A percentile compares a stretch with the other conserved stretches of the same genome.
Conservation (phyloP, 2,113 vertebrate species). For the Phalacrocorax pelagicus region DNA sequence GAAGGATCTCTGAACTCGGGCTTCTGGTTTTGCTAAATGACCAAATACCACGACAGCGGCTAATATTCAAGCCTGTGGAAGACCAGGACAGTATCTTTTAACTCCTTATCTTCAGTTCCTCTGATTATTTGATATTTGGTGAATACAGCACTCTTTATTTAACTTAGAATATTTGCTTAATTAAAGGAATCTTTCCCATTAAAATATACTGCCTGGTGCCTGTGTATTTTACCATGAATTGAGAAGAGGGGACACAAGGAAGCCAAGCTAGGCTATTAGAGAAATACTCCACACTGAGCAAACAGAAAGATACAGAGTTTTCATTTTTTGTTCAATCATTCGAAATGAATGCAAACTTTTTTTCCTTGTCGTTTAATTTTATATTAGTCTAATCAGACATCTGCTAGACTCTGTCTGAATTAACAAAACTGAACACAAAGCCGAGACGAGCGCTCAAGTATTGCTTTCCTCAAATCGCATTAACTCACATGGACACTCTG, state of each 20-base stretch:
- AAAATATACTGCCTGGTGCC: not conserved
- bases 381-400: constrained; percentile 50
- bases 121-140: not conserved
- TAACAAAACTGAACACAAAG: not conserved
- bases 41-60: fast-evolving
- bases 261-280: not conserved
- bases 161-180: not conserved
- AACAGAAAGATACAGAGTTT: not conserved
- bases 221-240: not conserved
- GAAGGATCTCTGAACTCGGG: not conserved
- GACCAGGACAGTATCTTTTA: not conserved
- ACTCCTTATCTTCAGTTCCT: not conserved
- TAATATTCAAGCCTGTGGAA: not conserved
- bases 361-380: constrained; percentile 8
- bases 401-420: constrained; percentile 15
- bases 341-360: not conserved
- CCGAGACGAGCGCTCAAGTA: not conserved
- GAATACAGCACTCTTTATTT: not conserved
- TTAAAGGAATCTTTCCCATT: not conserved
- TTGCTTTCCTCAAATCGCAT: not conserved
- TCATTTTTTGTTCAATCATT: not conserved
- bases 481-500: not conserved
- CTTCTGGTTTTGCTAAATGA: not conserved
- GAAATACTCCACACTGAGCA: not conserved
- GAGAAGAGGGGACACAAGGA: not conserved